phyloP scores from a whole-genome alignment of 2,797 vertebrate species.

The Sebastes nivosus region DNA sequence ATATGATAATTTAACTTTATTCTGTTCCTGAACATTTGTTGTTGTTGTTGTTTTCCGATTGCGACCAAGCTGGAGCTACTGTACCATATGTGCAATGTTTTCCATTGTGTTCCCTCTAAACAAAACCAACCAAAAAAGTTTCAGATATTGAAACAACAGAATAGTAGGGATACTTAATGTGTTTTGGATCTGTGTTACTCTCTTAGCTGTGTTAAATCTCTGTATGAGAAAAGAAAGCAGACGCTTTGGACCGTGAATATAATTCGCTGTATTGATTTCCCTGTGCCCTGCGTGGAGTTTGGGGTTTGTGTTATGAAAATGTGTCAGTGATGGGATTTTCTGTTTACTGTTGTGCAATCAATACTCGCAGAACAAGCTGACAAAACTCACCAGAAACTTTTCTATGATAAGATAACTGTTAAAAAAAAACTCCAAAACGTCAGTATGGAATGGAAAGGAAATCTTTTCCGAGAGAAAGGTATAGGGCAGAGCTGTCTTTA shows the following conservation, averaged over 20 bases:
- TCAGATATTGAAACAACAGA: conserved; percentile 35
- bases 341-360: conserved; percentile 64
- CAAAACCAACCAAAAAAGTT: conserved; percentile 4
- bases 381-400: conserved; percentile 58
- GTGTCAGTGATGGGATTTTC: conserved; percentile 57
- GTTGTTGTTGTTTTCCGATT: neutral
- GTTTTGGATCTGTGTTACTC: conserved; percentile 32
- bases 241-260: conserved; percentile 56
- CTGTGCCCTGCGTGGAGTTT: conserved; percentile 32
- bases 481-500: neutral
- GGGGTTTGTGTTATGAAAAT: conserved; percentile 66
- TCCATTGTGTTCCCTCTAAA: conserved; percentile 6
- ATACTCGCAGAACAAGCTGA: conserved; percentile 61
- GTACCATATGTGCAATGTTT: neutral
- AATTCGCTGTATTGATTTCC: conserved; percentile 70
- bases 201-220: conserved; percentile 12
- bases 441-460: conserved; percentile 16
- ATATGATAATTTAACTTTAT: neutral
- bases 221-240: conserved; percentile 35
- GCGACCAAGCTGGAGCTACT: neutral
- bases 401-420: conserved; percentile 45
- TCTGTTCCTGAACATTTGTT: conserved; percentile 8
- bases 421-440: conserved; percentile 8
- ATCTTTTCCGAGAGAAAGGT: conserved; percentile 29
- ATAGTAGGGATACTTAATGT: conserved; percentile 7